Conservation (phyloP, 2,888 invertebrate genomes). For the Ptycholaimellus sp. region DNA sequence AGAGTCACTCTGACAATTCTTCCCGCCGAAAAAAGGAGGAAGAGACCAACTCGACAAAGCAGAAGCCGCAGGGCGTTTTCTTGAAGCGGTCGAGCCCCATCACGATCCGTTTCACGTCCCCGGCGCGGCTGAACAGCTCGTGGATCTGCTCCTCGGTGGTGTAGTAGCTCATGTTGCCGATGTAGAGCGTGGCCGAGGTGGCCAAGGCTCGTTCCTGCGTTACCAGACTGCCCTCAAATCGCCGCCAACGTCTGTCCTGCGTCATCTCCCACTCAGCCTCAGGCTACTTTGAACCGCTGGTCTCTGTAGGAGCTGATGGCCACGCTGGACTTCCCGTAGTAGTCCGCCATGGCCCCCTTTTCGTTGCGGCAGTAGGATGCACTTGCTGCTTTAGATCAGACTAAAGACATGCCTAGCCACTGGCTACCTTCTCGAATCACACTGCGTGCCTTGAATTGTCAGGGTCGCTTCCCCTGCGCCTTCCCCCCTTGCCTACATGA, state of each 20-base stretch:
- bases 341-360: too few species aligned
- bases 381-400: too few species aligned
- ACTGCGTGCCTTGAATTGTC: too few species aligned
- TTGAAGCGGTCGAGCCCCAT: conserved; percentile 95
- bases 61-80: conserved; percentile 97
- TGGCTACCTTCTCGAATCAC: too few species aligned
- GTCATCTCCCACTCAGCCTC: too few species aligned
- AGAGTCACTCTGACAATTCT: conserved; percentile 2
- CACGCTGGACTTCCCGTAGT: too few species aligned
- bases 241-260: neutral
- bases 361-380: too few species aligned
- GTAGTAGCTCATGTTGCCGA: conserved; percentile 90
- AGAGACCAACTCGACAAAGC: conserved; percentile 61
- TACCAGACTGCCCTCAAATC: neutral
- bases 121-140: conserved; percentile 79
- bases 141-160: conserved; percentile 84
- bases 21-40: neutral
- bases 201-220: conserved; percentile 43
- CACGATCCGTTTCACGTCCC: conserved; percentile 67
- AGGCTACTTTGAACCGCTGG: conserved; percentile 18
- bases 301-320: conserved; percentile 16
- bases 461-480: too few species aligned
- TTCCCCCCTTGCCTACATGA: too few species aligned
- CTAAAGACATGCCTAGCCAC: too few species aligned
- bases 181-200: conserved; percentile 58